Base-by-base conservation (phyloP, 2,113 vertebrate species). In the Pitta sordida region DNA sequence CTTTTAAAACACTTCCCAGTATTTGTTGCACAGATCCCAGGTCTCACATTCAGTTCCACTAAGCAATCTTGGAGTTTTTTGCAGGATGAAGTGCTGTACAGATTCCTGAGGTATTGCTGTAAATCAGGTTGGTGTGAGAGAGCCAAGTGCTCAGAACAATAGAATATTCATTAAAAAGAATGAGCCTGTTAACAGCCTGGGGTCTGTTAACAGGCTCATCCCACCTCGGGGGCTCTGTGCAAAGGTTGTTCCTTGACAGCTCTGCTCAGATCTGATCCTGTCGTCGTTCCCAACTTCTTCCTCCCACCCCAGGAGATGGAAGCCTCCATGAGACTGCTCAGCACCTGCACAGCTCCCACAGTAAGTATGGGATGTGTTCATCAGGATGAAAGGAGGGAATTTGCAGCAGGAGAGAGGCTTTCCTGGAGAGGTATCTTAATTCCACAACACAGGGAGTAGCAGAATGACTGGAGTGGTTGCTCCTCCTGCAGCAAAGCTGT, bases 211-310 rank as follows among this genome's bases (percentile, higher is more conserved):
- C 32, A 41, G 52, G 20, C 16, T 58, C 9, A 13, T 51, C 34
- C n/a, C 56, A n/a, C 7, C 13, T 7, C 43, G 51, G 41, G 4
- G 46, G 36, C 34, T 70, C 37, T 62, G 19, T 26, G 37, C 39
- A 29, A 26, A 49, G n/a, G 51, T 69, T 71, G 60, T 76, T 95
- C 85, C 98, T 98, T 98, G 98, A 98, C 97, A 24, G 46, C 37
- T 44, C 44, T 34, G 39, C 71, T 87, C 90, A 99, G 99, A 83
- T 96, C 96, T 3, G 92, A 97, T 59, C 95, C 97, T 22, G 43
- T 97, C 41, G 96, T 97, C 26, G 79, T 99, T 55, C 99, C 99
- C 36, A 99, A 99, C 93, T 99, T 99, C 96, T 99, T 99, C 95
- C 98, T 99, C 60, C 97, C 99, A 4, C 96, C 98, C 32, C 97